Base-by-base conservation (phyloP, 2,797 vertebrate genomes). In the Myiothlypis coronata region DNA sequence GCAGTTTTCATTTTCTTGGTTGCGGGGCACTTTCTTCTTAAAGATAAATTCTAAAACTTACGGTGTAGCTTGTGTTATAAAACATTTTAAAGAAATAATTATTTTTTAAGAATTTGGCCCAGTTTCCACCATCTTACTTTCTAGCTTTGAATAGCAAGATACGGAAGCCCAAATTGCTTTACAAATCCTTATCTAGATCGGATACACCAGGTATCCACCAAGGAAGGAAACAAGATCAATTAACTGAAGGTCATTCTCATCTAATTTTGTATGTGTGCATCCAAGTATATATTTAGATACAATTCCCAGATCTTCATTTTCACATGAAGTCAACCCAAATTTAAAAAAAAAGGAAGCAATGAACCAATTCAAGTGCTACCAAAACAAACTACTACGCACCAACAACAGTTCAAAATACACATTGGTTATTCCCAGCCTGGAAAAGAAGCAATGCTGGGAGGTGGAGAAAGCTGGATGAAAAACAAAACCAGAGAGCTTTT, bases 401-500 rank as follows among this genome's bases (percentile, higher is more conserved):
- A 91, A 3, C 21, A 90, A 83, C 69, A 78, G 69, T 35, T 88
- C 83, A 87, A 92, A 94, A 88, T 11, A 57, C 57, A 64, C 6
- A 26, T 7, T 68, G 57, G 61, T 71, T 86, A 88, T 61, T 63
- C 65, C 60, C 17, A 70, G 74, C 65, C 94, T 92, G 80, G 86
- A 82, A 93, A 96, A 94, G 77, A 34, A 88, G 86, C 80, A 88
- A 57, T 15, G 61, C 46, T 83, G 65, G 55, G 59, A 92, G 76
- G 88, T 68, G 43, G 72, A 90, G 37, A 95, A 93, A 86, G 90
- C 30, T 52, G 30, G 76, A 78, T 91, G 27, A 82, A 67, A 92
- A 84, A 88, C 53, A 86, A 85, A 70, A 78, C 76, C 27, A 90
- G 84, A 68, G 83, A 57, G 89, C 87, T 95, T 92, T 85, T 83